phyloP scores from a whole-genome alignment of 2,113 vertebrate species.

The Hyperoodon ampullatus region DNA sequence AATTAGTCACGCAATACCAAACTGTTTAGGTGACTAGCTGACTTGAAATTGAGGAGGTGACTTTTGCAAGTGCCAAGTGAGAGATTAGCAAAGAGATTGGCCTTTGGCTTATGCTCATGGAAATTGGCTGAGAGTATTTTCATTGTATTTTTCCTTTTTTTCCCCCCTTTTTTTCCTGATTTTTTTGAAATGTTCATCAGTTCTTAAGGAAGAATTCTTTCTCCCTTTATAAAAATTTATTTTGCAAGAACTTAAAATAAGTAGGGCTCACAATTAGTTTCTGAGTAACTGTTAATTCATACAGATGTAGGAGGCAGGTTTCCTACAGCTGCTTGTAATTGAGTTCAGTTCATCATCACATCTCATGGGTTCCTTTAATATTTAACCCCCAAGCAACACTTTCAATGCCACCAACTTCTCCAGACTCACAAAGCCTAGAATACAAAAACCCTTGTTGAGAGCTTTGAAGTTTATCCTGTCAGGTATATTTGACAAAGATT shows the following conservation, averaged over 20 bases:
- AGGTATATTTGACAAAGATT: constrained; percentile 43
- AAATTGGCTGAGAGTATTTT: neutral
- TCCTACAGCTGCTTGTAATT: constrained; percentile 18
- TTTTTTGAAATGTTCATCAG: neutral
- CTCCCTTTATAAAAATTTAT: neutral
- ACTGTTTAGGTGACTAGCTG: neutral
- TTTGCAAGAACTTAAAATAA: constrained; percentile 34
- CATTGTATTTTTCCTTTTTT: neutral
- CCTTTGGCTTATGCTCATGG: neutral
- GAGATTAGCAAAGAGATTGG: neutral
- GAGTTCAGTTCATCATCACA: constrained; percentile 48
- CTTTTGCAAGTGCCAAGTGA: neutral
- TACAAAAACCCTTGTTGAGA: constrained; percentile 28
- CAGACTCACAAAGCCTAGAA: neutral
- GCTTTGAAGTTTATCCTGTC: constrained; percentile 42
- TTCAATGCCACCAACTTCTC: neutral
- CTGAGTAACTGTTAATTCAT: constrained; percentile 28
- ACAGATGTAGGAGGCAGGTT: constrained; percentile 4
- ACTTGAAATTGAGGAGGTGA: neutral
- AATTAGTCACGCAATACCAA: neutral
- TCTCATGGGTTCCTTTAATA: constrained; percentile 53
- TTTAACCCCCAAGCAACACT: constrained; percentile 45
- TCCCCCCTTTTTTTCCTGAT: neutral
- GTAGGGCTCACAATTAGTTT: neutral
- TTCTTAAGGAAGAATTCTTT: neutral